A percentile compares a stretch with the other conserved stretches of the same genome.
These are phyloP conservation scores for Euplagia quadripunctaria DNA, from an alignment of 2,888 invertebrate species.

Conservation along the genomic window DNA sequence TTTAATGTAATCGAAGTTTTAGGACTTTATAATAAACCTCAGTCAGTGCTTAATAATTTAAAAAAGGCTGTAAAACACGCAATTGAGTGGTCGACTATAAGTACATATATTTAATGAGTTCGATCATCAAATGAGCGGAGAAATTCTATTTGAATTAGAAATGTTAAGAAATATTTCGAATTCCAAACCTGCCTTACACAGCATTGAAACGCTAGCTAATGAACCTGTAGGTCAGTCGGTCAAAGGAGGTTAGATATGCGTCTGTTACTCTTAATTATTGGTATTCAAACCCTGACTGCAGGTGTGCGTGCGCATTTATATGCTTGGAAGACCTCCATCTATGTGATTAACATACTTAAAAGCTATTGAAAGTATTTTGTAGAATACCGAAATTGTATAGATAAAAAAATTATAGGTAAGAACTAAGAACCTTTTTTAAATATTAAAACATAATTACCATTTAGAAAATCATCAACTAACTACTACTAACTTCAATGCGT, in stretches of 20 bases:
- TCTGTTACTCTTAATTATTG: conserved; percentile 14
- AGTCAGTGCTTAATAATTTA: no score
- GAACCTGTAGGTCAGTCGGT: conserved; percentile 40
- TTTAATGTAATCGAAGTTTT: no score
- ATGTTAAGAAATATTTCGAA: conserved; percentile 4
- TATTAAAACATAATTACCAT: no score
- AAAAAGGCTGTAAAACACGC: no score
- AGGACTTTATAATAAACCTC: no score
- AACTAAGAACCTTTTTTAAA: no score
- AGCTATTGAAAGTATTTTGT: background rate
- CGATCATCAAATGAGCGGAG: background rate
- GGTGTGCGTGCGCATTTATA: conserved; percentile 8
- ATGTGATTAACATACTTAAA: conserved; percentile 10
- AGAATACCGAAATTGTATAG: background rate
- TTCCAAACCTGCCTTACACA: background rate
- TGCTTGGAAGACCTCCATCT: background rate
- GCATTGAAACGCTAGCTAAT: conserved; percentile 25
- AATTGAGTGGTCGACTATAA: no score
- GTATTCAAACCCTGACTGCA: conserved; percentile 2
- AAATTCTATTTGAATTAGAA: background rate
- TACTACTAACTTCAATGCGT: no score
- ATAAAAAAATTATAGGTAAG: no score
- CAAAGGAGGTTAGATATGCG: conserved; percentile 29
- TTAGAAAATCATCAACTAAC: no score
- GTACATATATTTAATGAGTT: background rate